These are phyloP conservation scores for Pedicia rivosa DNA, from an alignment of 2,888 invertebrate species.

Conservation along the genomic window DNA sequence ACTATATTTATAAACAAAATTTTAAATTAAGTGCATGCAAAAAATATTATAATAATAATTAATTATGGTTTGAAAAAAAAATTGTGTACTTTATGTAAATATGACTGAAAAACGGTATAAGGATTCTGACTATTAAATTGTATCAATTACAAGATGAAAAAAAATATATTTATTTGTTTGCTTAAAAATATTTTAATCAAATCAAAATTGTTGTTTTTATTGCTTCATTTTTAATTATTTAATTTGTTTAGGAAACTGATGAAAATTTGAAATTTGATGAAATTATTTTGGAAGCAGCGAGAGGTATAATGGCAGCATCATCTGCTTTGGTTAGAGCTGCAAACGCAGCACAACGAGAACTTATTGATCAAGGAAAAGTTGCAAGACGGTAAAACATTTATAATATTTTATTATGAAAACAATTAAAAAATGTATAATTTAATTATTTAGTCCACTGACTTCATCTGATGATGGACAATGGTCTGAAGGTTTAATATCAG, in stretches of 20 bases:
- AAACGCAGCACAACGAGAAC: conserved; percentile 89
- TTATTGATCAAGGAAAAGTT: conserved; percentile 83
- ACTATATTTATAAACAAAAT: too few species aligned
- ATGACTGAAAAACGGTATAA: too few species aligned
- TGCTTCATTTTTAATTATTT: conserved; percentile 1
- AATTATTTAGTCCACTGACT: conserved; percentile 38
- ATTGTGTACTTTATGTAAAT: too few species aligned
- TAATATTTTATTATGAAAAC: neutral
- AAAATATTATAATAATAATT: too few species aligned
- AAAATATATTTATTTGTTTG: too few species aligned
- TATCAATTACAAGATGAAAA: too few species aligned
- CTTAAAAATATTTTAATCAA: too few species aligned
- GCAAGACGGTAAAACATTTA: conserved; percentile 37
- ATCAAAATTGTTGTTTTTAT: neutral
- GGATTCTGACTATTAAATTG: too few species aligned
- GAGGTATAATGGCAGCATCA: conserved; percentile 93
- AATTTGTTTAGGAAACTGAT: conserved; percentile 57
- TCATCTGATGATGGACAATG: conserved; percentile 94
- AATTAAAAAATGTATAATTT: neutral
- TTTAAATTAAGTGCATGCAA: too few species aligned
- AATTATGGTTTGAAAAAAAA: too few species aligned
- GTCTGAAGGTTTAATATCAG: conserved; percentile 93
- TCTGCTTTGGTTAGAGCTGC: conserved; percentile 94
- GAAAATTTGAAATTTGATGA: conserved; percentile 96
- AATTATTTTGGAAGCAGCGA: conserved; percentile 96